These are phyloP conservation scores for Aptenodytes forsteri DNA, from an alignment of 2,113 vertebrate genomes.

Conservation along the genomic window DNA sequence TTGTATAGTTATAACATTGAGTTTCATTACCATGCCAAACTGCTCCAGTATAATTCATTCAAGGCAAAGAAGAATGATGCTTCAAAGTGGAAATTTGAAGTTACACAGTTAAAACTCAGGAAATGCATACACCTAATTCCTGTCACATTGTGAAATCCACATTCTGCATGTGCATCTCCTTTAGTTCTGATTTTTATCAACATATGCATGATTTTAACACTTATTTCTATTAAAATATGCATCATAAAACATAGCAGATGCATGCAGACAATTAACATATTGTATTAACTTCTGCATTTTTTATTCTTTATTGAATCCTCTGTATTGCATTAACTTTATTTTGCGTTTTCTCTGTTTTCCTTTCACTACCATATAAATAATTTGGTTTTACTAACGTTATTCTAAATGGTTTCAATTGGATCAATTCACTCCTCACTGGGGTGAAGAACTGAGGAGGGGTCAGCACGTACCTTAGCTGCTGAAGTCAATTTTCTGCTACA, in stretches of 20 bases:
- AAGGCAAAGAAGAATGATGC: not conserved
- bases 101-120: not conserved
- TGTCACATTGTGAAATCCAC: not conserved
- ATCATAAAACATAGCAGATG: conserved; percentile 36
- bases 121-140: not conserved
- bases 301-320: conserved; percentile 28
- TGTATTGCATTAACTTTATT: conserved; percentile 29
- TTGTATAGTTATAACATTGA: not conserved
- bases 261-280: conserved; percentile 38
- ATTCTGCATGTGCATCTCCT: not conserved
- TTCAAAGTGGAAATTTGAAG: not conserved
- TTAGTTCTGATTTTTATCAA: not conserved
- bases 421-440: not conserved
- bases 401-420: conserved; percentile 13
- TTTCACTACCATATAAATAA: not conserved
- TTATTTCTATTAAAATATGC: conserved; percentile 24
- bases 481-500: conserved; percentile 66
- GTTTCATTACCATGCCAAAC: not conserved
- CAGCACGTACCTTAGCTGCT: conserved; percentile 24
- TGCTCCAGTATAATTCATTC: not conserved
- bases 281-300: conserved; percentile 37
- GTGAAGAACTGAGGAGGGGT: conserved; percentile 32
- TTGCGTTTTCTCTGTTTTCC: conserved; percentile 45
- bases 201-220: not conserved
- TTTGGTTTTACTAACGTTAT: not conserved